phyloP scores from a whole-genome alignment of 2,797 vertebrate species.

The Scolopax rusticola region DNA sequence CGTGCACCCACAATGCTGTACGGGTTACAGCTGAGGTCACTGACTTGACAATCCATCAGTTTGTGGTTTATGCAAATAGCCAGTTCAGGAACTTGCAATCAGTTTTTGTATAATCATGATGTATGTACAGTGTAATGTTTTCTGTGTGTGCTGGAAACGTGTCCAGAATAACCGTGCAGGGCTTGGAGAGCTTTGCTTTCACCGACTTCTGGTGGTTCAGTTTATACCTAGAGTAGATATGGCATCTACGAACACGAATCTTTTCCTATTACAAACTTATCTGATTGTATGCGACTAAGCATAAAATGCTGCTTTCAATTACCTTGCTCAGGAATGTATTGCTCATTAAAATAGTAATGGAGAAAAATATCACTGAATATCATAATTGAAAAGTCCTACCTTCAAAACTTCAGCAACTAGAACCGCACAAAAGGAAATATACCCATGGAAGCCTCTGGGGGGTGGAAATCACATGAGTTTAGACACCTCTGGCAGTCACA shows the following conservation, averaged over 20 bases:
- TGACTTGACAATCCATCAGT: conserved; percentile 45
- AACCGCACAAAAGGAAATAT: neutral
- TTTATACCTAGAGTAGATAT: conserved; percentile 8
- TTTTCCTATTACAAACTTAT: neutral
- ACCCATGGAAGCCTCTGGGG: neutral
- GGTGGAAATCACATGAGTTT: neutral
- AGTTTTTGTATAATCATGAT: conserved; percentile 58
- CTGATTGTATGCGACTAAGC: neutral
- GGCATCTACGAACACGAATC: neutral
- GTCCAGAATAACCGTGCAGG: neutral
- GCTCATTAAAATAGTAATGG: neutral
- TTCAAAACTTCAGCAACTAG: neutral
- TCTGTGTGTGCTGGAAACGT: neutral
- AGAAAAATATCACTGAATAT: neutral
- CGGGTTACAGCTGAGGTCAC: neutral
- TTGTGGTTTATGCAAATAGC: conserved; percentile 61
- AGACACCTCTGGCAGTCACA: neutral
- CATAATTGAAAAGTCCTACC: neutral
- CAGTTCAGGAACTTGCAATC: conserved; percentile 44
- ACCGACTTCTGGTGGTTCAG: neutral
- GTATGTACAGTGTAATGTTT: conserved; percentile 34
- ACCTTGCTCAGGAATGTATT: neutral
- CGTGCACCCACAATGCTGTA: neutral
- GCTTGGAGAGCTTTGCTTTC: neutral
- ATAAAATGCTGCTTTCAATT: neutral